Conservation (phyloP, 2,888 invertebrate genomes). For the Dermolepida albohirtum region DNA sequence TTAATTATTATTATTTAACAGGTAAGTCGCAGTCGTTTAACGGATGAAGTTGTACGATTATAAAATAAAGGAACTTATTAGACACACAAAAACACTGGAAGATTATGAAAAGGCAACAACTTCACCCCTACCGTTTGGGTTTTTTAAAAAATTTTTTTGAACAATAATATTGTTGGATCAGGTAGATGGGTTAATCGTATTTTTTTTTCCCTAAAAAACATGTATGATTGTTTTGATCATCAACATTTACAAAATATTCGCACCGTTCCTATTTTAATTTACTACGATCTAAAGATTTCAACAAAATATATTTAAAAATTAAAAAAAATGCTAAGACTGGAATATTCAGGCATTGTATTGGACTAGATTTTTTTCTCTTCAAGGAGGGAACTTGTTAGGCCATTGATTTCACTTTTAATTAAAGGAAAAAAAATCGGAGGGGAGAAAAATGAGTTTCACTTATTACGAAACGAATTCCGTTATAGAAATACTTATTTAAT, state of each 20-base stretch:
- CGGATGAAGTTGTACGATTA: conserved; percentile 47
- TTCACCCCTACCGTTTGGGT: conserved; percentile 41
- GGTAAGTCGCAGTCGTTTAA: conserved; percentile 49
- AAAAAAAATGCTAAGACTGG: conserved; percentile 55
- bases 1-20: not conserved
- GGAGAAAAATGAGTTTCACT: not conserved
- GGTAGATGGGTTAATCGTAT: conserved; percentile 35
- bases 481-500: conserved; percentile 12
- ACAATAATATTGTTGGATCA: conserved; percentile 13
- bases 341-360: conserved; percentile 57
- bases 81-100: conserved; percentile 50
- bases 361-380: conserved; percentile 61
- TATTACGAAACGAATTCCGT: not conserved
- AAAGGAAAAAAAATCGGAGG: not conserved
- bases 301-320: conserved; percentile 44
- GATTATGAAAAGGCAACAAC: conserved; percentile 51
- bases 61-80: conserved; percentile 53
- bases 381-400: conserved; percentile 67
- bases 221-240: conserved; percentile 45
- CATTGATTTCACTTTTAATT: conserved; percentile 52
- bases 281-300: conserved; percentile 36
- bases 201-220: conserved; percentile 38
- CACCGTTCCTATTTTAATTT: conserved; percentile 39
- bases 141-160: not conserved
- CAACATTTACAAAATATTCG: conserved; percentile 45